phyloP scores from a whole-genome alignment of 2,797 vertebrate genomes.

The Epinephelus awoara region DNA sequence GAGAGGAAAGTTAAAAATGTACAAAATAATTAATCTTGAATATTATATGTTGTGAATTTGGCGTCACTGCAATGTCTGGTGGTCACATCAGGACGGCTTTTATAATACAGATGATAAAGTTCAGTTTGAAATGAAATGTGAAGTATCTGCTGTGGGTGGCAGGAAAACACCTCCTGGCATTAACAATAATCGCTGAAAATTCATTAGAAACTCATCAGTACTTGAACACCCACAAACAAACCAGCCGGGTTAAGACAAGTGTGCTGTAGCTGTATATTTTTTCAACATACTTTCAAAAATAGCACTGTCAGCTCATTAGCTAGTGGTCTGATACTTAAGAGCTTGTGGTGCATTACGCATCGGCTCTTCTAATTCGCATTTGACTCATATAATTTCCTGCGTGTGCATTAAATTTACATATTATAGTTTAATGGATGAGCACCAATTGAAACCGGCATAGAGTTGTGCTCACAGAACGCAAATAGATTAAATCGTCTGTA shows the following conservation, averaged over 20 bases:
- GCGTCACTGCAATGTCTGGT: background rate
- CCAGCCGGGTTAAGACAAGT: conserved; percentile 4
- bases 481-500: background rate
- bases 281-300: conserved; percentile 1
- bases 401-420: conserved; percentile 12
- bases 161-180: background rate
- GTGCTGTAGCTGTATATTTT: background rate
- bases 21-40: background rate
- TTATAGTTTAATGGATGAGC: conserved; percentile 1
- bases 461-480: background rate
- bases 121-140: conserved; percentile 3
- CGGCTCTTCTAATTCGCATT: background rate
- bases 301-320: conserved; percentile 27
- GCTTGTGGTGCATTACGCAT: conserved; percentile 3
- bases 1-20: background rate
- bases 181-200: background rate
- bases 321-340: background rate
- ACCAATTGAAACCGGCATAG: background rate
- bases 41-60: background rate
- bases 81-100: background rate
- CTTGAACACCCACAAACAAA: conserved; percentile 12
- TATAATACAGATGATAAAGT: background rate
- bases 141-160: background rate
- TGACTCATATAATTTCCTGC: conserved; percentile 1
- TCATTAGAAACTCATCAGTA: background rate